Conservation (phyloP, 2,113 vertebrate species). For the Callipepla californica region DNA sequence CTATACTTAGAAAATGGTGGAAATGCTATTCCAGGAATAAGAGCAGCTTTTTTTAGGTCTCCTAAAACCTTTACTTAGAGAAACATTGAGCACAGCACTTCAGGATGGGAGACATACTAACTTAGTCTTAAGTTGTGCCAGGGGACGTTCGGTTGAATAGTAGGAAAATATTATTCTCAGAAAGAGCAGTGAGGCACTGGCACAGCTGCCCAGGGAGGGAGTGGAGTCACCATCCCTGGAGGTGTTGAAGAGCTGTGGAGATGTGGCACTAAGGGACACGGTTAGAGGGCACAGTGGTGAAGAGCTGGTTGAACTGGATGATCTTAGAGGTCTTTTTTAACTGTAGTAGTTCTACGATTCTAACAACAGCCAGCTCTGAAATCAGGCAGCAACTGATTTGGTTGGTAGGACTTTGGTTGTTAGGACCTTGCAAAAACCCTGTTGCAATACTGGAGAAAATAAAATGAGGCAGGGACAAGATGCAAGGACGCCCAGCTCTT, state of each 20-base stretch:
- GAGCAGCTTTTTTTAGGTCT: not conserved
- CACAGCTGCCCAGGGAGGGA: too few species aligned
- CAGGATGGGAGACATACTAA: not conserved
- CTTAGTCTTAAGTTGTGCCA: too few species aligned
- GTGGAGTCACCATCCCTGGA: too few species aligned
- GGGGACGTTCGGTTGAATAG: too few species aligned
- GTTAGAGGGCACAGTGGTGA: too few species aligned
- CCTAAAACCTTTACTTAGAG: not conserved
- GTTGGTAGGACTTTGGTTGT: not conserved
- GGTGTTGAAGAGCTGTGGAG: too few species aligned
- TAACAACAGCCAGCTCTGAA: not conserved
- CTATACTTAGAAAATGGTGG: not conserved
- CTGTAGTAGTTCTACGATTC: too few species aligned
- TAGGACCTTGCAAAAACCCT: not conserved
- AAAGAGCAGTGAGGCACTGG: too few species aligned
- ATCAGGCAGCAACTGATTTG: not conserved
- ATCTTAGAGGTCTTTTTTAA: too few species aligned
- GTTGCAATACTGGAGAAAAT: not conserved
- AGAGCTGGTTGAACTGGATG: too few species aligned
- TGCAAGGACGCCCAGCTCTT: not conserved
- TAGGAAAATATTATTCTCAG: too few species aligned
- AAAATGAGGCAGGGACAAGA: not conserved
- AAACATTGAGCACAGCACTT: fast-evolving
- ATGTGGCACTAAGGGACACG: too few species aligned
- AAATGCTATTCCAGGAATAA: not conserved